phyloP scores from a whole-genome alignment of 2,113 vertebrate species.

The Hippocampus guttulatus region DNA sequence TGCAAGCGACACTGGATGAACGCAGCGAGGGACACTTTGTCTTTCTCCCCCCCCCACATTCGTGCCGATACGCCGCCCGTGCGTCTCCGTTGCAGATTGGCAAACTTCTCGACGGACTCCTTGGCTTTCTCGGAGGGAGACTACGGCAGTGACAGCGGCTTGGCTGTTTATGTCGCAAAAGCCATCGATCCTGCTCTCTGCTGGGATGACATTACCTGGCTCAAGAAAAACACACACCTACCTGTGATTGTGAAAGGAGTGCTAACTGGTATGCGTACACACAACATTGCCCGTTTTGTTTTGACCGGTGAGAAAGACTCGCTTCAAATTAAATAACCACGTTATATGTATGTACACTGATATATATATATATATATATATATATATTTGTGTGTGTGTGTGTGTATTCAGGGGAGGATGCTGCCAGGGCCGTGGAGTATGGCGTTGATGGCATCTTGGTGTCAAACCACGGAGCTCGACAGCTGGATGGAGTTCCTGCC shows the following conservation, averaged over 20 bases:
- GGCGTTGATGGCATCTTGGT: slow-evolving; percentile 87
- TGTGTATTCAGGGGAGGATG: slow-evolving; percentile 80
- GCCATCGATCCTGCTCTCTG: slow-evolving; percentile 82
- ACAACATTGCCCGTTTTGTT: background rate
- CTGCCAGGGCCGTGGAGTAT: slow-evolving; percentile 77
- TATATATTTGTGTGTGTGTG: background rate
- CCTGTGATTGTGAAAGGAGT: slow-evolving; percentile 88
- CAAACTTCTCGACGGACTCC: slow-evolving; percentile 82
- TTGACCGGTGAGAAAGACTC: background rate
- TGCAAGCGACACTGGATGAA: no score
- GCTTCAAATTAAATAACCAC: background rate
- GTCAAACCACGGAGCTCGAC: slow-evolving; percentile 89
- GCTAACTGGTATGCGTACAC: slow-evolving; percentile 73
- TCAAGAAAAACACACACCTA: slow-evolving; percentile 78
- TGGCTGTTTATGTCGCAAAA: slow-evolving; percentile 85
- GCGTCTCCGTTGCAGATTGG: slow-evolving; percentile 73
- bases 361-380: no score
- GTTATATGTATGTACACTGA: no score
- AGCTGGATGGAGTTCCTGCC: slow-evolving; percentile 81
- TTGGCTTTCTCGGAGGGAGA: slow-evolving; percentile 81
- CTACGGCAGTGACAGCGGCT: slow-evolving; percentile 82
- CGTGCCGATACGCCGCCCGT: background rate
- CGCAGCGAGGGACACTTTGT: no score
- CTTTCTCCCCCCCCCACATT: no score
- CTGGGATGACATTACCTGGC: slow-evolving; percentile 87